Evolutionary conservation across 2,113 vertebrate genomes (phyloP).

Genomic region (Trematocara macrostoma): DNA sequence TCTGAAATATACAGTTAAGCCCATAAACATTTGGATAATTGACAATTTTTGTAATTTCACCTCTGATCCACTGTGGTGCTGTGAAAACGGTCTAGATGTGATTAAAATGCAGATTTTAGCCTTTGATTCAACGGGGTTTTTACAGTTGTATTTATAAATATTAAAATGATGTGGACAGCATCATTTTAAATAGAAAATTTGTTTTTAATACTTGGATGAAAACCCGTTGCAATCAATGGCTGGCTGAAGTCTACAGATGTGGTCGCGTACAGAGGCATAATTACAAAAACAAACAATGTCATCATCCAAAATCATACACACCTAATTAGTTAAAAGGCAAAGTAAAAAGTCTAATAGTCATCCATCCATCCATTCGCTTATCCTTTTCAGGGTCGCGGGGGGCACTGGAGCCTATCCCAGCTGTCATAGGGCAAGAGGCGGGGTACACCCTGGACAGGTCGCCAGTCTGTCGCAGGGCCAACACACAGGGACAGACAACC

Average conservation of each 20-base stretch:
- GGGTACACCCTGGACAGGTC: too few relatives aligned
- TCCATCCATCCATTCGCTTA: too few relatives aligned
- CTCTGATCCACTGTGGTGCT: not conserved
- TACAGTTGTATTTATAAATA: not conserved
- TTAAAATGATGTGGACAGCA: not conserved
- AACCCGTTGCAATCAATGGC: not conserved
- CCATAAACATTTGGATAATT: not conserved
- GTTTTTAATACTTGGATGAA: not conserved
- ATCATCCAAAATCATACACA: not conserved
- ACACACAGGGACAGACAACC: too few relatives aligned
- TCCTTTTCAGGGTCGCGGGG: too few relatives aligned
- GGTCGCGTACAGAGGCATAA: not conserved
- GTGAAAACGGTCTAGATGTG: not conserved
- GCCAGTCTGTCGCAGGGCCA: too few relatives aligned
- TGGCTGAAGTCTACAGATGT: not conserved
- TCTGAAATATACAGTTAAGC: not conserved
- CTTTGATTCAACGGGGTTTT: fast-evolving
- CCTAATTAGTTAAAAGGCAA: not conserved
- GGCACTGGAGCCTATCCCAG: too few relatives aligned
- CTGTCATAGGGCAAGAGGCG: too few relatives aligned
- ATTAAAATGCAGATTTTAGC: not conserved
- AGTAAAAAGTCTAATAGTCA: not conserved
- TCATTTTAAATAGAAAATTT: not conserved
- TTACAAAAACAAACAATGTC: not conserved
- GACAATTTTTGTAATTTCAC: not conserved